Percentiles rank a stretch among this genome's conserved stretches.
These are phyloP conservation scores for Diorhabda elongata DNA, from an alignment of 1,140 invertebrate genomes.

Conservation along the genomic window DNA sequence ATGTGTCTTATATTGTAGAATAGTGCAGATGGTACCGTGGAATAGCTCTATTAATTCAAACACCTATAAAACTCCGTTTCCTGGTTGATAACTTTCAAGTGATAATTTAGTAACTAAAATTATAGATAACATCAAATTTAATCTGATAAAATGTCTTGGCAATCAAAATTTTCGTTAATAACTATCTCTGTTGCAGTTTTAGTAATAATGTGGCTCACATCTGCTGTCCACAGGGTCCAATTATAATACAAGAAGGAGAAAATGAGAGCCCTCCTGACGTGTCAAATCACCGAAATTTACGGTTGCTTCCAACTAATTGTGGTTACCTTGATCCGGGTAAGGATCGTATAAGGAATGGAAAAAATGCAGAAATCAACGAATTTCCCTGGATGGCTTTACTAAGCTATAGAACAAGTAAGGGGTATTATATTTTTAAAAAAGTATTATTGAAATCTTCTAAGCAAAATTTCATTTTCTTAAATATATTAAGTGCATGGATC, in stretches of 20 bases:
- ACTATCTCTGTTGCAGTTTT: conserved; percentile 11
- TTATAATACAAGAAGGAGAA: not conserved
- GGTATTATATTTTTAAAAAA: not conserved
- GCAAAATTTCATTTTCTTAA: no score
- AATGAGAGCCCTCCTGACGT: conserved; percentile 48
- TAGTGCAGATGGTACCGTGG: no score
- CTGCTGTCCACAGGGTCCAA: conserved; percentile 47
- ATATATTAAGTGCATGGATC: no score
- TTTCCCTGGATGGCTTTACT: conserved; percentile 67
- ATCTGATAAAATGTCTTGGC: no score
- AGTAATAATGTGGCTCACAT: not conserved
- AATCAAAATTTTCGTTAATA: no score
- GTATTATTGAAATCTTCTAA: no score
- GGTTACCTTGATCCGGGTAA: conserved; percentile 40
- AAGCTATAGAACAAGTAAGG: conserved; percentile 50
- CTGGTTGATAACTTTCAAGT: no score
- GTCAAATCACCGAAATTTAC: conserved; percentile 52
- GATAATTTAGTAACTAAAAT: no score
- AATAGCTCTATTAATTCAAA: no score
- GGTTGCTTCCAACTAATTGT: conserved; percentile 49
- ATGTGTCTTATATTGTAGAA: no score
- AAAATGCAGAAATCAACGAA: conserved; percentile 55
- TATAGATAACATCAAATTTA: no score
- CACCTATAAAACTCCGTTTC: no score
- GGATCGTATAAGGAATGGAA: conserved; percentile 54